Conservation (phyloP, 2,113 vertebrate species). For the Saimiri boliviensis region DNA sequence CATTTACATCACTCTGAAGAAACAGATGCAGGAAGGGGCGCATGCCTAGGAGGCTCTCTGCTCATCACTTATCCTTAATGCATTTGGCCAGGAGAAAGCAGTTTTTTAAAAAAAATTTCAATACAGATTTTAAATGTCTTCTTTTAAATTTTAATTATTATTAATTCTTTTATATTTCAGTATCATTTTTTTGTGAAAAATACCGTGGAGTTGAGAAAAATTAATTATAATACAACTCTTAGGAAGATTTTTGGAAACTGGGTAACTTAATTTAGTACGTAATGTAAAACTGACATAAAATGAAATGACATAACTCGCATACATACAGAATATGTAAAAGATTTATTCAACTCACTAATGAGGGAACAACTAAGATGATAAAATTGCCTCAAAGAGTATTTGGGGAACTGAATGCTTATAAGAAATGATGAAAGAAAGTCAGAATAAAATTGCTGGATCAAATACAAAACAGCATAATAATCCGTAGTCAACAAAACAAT, state of each 20-base stretch:
- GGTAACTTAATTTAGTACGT: background rate
- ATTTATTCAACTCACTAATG: conserved; percentile 4
- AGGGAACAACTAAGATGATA: background rate
- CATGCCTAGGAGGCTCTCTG: background rate
- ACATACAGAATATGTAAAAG: background rate
- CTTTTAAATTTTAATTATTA: too few species aligned
- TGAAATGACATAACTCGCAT: background rate
- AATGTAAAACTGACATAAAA: conserved; percentile 22
- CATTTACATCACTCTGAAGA: background rate
- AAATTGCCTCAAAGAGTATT: background rate
- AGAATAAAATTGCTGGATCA: background rate
- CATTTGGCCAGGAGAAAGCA: background rate
- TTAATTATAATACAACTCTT: background rate
- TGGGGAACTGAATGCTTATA: background rate
- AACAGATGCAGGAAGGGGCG: background rate
- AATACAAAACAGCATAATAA: background rate
- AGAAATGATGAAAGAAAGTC: background rate
- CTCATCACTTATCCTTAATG: background rate
- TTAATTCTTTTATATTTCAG: background rate
- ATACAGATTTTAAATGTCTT: too few species aligned
- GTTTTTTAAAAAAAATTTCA: background rate
- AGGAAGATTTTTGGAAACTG: conserved; percentile 6
- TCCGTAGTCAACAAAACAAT: background rate
- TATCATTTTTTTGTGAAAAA: background rate
- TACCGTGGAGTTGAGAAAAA: conserved; percentile 14